Evolutionary conservation across 2,888 invertebrate genomes (phyloP), one percentile per base, ranked within the genome.

Genomic region (Zaprionus obscuricornis): DNA sequence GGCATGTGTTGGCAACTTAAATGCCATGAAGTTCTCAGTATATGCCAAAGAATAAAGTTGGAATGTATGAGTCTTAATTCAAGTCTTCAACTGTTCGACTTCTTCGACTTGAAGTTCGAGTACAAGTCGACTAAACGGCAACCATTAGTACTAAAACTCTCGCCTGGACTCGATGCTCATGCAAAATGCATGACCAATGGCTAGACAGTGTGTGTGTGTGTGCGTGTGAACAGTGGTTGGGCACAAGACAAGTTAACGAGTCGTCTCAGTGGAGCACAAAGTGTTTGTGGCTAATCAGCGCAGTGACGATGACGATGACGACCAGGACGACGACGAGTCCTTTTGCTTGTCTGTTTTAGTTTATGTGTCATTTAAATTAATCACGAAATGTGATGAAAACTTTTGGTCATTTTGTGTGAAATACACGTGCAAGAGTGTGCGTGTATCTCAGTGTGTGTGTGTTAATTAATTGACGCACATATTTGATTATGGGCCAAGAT

Each of bases 281-380:
- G 70, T 81, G 70, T 65, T 81, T 78, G 70, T 55, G 82, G 74
- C 85, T 54, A 78, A 84, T 84, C 78, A 78, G 63, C 64, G 77
- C 63, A 45, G 50, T n/a, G 31, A 49, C 33, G 49, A 13, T 49
- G 70, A 45, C 26, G 29, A 17, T 42, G 40, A 45, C 58, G 49
- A 57, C 58, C 65, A 55, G 29, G 43, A 39, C 24, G 22, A 22
- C 24, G 36, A 40, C 39, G 29, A 27, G 39, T 39, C 11, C 7
- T 27, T 31, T 31, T 54, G 65, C 57, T 39, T 26, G 29, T 13
- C 42, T 10, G 47, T 7, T 57, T 63, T 47, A 49, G 60, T 57
- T 76, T 70, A 77, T 77, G 63, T 55, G 50, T 62, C 78, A 82
- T 77, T 85, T 64, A 77, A 79, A 82, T 85, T 74, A 79, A 85